A percentile compares a stretch with the other conserved stretches of the same genome.
Conservation (phyloP, 2,888 invertebrate genomes). For the Eupithecia abbreviata region DNA sequence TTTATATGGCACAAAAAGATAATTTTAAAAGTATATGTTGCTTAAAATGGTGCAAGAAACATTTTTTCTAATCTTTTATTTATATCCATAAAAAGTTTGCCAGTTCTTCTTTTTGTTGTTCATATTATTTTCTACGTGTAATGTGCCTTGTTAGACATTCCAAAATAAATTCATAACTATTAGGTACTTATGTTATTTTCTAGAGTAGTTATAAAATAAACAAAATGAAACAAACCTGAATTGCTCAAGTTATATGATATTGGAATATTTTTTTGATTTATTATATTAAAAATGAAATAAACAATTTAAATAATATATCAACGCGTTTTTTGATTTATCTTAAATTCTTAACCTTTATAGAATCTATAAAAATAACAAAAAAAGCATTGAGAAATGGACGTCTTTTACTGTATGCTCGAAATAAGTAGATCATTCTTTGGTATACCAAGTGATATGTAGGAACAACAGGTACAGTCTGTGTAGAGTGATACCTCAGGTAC, state of each 20-base stretch:
- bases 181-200: slow-evolving; percentile 4
- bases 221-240: slow-evolving; percentile 54
- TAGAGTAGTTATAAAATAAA: slow-evolving; percentile 41
- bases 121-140: neutral
- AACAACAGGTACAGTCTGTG: neutral
- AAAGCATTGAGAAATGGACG: neutral
- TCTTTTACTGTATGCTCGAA: neutral
- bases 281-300: slow-evolving; percentile 34
- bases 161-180: slow-evolving; percentile 35
- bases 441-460: neutral
- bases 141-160: slow-evolving; percentile 54
- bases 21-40: neutral
- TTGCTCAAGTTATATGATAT: slow-evolving; percentile 58
- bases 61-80: neutral
- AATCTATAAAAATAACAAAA: neutral
- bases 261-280: slow-evolving; percentile 43
- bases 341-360: neutral
- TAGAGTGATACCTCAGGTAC: neutral
- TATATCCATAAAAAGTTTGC: neutral
- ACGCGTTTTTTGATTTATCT: slow-evolving; percentile 1
- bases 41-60: neutral
- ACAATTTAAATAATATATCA: slow-evolving; percentile 22
- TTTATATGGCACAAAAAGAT: slow-evolving; percentile 3
- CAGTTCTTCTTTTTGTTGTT: neutral
- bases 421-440: too few relatives aligned